phyloP scores from a whole-genome alignment of 2,888 invertebrate genomes.

The Pogonocherus hispidulus region DNA sequence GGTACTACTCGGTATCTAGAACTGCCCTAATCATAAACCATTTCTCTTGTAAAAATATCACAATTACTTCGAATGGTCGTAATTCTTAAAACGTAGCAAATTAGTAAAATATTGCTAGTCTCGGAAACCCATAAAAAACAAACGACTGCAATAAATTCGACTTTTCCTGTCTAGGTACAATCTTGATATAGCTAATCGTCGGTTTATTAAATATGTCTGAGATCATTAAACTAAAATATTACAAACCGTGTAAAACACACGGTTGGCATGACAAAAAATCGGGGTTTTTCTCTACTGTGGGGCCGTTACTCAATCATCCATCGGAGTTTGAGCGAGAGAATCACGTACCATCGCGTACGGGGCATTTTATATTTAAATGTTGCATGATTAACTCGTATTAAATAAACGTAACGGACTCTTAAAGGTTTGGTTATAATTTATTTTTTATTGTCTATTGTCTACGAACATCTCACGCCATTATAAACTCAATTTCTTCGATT shows the following conservation, averaged over 20 bases:
- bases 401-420: slow-evolving; percentile 68
- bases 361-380: slow-evolving; percentile 70
- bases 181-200: slow-evolving; percentile 30
- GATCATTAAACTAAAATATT: slow-evolving; percentile 46
- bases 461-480: slow-evolving; percentile 67
- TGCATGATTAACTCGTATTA: slow-evolving; percentile 70
- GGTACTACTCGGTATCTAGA: slow-evolving; percentile 25
- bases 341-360: slow-evolving; percentile 68
- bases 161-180: slow-evolving; percentile 25
- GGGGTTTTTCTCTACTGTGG: slow-evolving; percentile 28
- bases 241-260: slow-evolving; percentile 40
- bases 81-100: slow-evolving; percentile 30
- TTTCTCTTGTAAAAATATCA: slow-evolving; percentile 22
- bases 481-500: slow-evolving; percentile 63
- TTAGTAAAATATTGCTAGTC: slow-evolving; percentile 17
- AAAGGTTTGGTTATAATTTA: slow-evolving; percentile 69
- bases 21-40: background rate
- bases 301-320: slow-evolving; percentile 45
- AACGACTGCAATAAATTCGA: slow-evolving; percentile 27
- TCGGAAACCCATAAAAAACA: slow-evolving; percentile 30
- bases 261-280: slow-evolving; percentile 42
- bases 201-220: slow-evolving; percentile 43
- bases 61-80: slow-evolving; percentile 19
- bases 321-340: slow-evolving; percentile 54
- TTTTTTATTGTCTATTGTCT: slow-evolving; percentile 68